These are phyloP conservation scores for Laticauda colubrina DNA, from an alignment of 2,113 vertebrate species.

Conservation along the genomic window DNA sequence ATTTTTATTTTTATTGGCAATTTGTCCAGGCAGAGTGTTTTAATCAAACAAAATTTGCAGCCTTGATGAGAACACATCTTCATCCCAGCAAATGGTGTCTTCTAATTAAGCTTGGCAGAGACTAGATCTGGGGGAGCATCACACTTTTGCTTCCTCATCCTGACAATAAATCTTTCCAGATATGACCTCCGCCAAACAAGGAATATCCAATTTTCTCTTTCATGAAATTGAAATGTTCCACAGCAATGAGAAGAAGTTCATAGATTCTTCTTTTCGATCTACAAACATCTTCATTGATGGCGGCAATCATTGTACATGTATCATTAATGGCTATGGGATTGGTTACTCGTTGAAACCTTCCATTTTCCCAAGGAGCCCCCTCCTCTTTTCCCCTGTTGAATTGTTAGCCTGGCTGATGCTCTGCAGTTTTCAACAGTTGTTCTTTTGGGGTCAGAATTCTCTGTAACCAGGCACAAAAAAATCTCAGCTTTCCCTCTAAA, in stretches of 20 bases:
- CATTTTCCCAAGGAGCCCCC: neutral
- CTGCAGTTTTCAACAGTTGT: neutral
- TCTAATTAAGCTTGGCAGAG: slow-evolving; percentile 10
- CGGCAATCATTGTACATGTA: neutral
- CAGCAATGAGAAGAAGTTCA: neutral
- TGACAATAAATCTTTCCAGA: neutral
- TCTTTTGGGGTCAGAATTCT: neutral
- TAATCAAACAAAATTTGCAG: slow-evolving; percentile 9
- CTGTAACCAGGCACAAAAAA: neutral
- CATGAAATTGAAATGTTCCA: neutral
- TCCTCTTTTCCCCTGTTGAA: neutral
- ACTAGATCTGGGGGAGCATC: neutral
- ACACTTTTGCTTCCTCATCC: neutral
- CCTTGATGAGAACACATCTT: neutral
- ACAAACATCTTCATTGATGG: neutral
- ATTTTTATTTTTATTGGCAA: slow-evolving; percentile 22
- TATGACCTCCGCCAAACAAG: neutral
- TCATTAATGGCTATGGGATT: neutral
- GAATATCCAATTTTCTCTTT: neutral
- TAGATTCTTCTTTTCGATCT: neutral
- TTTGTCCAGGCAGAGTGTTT: slow-evolving; percentile 10
- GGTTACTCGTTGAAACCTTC: neutral
- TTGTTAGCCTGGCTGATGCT: neutral
- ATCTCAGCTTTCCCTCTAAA: neutral
- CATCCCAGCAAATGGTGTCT: neutral